phyloP scores from a whole-genome alignment of 2,797 vertebrate species.

The Meda fulgida region DNA sequence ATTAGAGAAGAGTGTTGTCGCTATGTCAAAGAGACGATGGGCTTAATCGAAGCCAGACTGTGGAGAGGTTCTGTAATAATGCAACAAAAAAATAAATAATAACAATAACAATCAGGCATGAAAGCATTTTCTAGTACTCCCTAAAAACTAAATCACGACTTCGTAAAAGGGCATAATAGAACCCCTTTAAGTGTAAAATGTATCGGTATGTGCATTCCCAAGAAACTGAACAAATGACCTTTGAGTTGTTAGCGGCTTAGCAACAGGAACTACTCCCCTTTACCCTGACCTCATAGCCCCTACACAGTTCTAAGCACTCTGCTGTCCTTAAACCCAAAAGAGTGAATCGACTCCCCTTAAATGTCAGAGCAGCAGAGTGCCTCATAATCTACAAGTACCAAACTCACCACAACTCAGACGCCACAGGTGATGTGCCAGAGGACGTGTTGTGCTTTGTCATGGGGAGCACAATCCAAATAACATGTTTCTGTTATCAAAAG shows the following conservation, averaged over 20 bases:
- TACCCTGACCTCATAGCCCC: background rate
- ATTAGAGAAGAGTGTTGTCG: no score
- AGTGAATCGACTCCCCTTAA: constrained; percentile 11
- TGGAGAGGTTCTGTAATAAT: no score
- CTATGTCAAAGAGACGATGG: no score
- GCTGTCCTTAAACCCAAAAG: constrained; percentile 23
- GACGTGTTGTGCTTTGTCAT: background rate
- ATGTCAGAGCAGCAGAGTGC: constrained; percentile 40
- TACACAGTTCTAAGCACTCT: background rate
- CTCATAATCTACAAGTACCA: constrained; percentile 9
- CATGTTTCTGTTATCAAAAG: constrained; percentile 11
- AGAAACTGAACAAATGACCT: background rate
- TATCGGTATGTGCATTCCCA: background rate
- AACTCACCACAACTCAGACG: background rate
- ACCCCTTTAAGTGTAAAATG: background rate
- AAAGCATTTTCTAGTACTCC: no score
- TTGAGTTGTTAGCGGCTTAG: background rate
- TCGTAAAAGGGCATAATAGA: no score
- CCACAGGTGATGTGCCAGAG: constrained; percentile 22
- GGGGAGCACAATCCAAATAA: background rate
- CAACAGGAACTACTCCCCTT: background rate
- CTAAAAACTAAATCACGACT: no score
- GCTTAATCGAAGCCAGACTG: no score
- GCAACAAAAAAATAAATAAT: no score
- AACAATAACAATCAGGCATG: no score